Percentiles rank a stretch among this genome's conserved stretches.
Conservation (phyloP, 2,797 vertebrate species). For the Melanotaenia pygmaea region DNA sequence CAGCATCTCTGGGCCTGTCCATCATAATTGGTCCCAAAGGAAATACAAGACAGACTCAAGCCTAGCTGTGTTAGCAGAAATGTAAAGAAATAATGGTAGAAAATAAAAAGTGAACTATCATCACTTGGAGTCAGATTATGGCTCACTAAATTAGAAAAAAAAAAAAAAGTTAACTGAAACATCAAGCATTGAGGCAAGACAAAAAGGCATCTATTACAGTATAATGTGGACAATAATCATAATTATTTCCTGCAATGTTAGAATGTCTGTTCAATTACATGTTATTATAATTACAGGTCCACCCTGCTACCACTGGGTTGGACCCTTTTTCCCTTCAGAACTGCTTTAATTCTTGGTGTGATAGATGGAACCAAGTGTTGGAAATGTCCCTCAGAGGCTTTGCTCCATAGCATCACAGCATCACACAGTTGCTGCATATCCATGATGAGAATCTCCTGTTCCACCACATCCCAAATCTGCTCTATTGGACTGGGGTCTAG, state of each 20-base stretch:
- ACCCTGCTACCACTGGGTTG: not conserved
- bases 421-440: too few relatives aligned
- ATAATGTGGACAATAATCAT: not conserved
- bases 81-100: not conserved
- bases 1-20: slow-evolving; percentile 8
- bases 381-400: too few relatives aligned
- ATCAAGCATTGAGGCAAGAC: not conserved
- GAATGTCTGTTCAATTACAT: not conserved
- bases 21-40: slow-evolving; percentile 35
- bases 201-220: not conserved
- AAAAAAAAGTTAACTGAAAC: not conserved
- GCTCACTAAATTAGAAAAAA: not conserved
- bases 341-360: too few relatives aligned
- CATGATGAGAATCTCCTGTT: too few relatives aligned
- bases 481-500: too few relatives aligned
- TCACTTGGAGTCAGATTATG: slow-evolving; percentile 22
- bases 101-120: slow-evolving; percentile 20
- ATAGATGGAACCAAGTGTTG: too few relatives aligned
- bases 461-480: too few relatives aligned
- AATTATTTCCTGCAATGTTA: not conserved
- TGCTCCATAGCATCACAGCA: too few relatives aligned
- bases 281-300: not conserved
- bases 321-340: too few relatives aligned
- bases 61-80: slow-evolving; percentile 22
- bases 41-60: slow-evolving; percentile 16